Evolutionary conservation across 1,140 invertebrate genomes (phyloP).

Genomic region (Drosophila albomicans): DNA sequence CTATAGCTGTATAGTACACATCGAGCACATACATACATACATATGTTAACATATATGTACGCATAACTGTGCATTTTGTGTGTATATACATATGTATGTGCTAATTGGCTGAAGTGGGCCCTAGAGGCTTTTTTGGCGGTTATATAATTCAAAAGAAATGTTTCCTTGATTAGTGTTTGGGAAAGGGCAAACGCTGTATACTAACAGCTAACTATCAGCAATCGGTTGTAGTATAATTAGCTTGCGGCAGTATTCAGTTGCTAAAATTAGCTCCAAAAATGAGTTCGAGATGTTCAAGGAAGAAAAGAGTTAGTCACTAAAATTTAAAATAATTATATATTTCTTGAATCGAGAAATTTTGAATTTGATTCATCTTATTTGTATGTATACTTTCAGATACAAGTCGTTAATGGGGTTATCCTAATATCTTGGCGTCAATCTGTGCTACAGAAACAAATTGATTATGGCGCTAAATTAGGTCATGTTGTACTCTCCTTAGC

Average conservation of each 20-base stretch:
- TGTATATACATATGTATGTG: neutral
- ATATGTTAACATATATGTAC: neutral
- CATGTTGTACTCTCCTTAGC: conserved; percentile 94
- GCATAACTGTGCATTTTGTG: too few relatives aligned
- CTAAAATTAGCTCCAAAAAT: conserved; percentile 5
- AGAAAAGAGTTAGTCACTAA: neutral
- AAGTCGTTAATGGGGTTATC: conserved; percentile 93
- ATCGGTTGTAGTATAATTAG: conserved; percentile 19
- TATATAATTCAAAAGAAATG: conserved; percentile 20
- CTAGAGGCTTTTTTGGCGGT: conserved; percentile 17
- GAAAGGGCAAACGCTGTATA: neutral
- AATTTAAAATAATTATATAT: neutral
- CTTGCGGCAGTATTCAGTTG: neutral
- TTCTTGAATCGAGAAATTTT: neutral
- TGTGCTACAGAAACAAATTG: conserved; percentile 93
- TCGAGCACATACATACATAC: neutral
- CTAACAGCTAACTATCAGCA: conserved; percentile 4
- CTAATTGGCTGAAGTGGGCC: conserved; percentile 41
- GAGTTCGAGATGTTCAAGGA: neutral
- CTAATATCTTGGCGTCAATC: conserved; percentile 94
- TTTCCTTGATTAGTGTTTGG: conserved; percentile 11
- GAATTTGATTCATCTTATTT: neutral
- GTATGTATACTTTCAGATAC: conserved; percentile 87
- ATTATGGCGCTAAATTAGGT: conserved; percentile 94
- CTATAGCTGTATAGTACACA: neutral